Evolutionary conservation across 2,797 vertebrate species (phyloP).

Genomic region (Acestrorhynchus altus): DNA sequence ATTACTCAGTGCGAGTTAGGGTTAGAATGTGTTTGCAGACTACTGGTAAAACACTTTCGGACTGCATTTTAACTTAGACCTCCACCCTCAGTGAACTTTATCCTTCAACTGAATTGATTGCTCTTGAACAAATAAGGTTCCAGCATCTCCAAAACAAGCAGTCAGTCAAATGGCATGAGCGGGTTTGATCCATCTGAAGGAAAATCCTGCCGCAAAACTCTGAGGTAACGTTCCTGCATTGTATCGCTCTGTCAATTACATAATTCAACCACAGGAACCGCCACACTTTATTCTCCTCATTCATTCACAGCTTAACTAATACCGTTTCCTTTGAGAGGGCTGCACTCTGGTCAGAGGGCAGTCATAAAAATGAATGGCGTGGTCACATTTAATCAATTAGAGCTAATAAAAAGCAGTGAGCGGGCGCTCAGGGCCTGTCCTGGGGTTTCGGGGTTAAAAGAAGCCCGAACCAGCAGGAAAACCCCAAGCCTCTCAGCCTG

Average conservation of each 20-base stretch:
- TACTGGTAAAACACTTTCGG: conserved; percentile 4
- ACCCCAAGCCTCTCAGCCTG: conserved; percentile 40
- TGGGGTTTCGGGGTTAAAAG: conserved; percentile 49
- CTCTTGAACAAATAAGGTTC: neutral
- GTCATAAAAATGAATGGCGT: conserved; percentile 45
- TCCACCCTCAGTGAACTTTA: no score
- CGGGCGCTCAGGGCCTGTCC: conserved; percentile 43
- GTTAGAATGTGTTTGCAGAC: neutral
- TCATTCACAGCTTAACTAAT: conserved; percentile 37
- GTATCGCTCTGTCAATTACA: conserved; percentile 47
- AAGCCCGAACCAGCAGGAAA: conserved; percentile 51
- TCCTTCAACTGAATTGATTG: neutral
- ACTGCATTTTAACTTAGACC: no score
- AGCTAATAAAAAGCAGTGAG: conserved; percentile 49
- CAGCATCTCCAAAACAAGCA: neutral
- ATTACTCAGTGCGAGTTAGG: neutral
- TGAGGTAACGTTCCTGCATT: conserved; percentile 41
- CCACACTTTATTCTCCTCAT: conserved; percentile 39
- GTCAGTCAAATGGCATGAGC: conserved; percentile 17
- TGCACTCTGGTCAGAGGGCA: conserved; percentile 45
- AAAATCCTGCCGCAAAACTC: conserved; percentile 47
- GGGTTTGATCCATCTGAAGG: conserved; percentile 27
- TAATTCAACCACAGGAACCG: conserved; percentile 46
- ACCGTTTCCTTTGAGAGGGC: conserved; percentile 45
- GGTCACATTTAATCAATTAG: conserved; percentile 55